Evolutionary conservation across 2,888 invertebrate species (phyloP).

Genomic region (Hirtodrosophila duncani): DNA sequence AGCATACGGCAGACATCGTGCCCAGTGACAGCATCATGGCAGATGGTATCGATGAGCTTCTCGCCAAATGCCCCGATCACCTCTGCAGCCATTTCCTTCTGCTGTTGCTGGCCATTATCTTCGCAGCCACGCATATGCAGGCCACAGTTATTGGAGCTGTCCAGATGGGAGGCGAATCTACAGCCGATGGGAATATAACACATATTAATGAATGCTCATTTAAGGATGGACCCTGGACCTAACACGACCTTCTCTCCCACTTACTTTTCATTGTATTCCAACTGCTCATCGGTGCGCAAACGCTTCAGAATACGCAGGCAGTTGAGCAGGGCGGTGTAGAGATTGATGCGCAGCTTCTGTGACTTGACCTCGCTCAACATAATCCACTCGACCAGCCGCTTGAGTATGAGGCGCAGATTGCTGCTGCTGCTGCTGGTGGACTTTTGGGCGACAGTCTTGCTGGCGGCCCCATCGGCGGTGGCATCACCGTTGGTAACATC

Average conservation of each 20-base stretch:
- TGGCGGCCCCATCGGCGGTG: not conserved
- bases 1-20: conserved; percentile 94
- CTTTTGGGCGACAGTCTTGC: not conserved
- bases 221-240: not conserved
- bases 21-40: conserved; percentile 91
- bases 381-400: conserved; percentile 90
- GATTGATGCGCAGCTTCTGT: conserved; percentile 90
- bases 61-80: conserved; percentile 88
- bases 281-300: conserved; percentile 44
- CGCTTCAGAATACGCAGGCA: conserved; percentile 86
- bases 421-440: conserved; percentile 15
- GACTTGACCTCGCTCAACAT: conserved; percentile 87
- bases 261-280: conserved; percentile 57
- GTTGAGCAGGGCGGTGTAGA: conserved; percentile 90
- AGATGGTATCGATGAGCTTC: conserved; percentile 87
- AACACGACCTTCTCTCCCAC: not conserved
- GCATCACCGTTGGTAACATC: conserved; percentile 7
- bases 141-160: conserved; percentile 79
- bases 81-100: conserved; percentile 79
- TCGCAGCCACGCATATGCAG: conserved; percentile 68
- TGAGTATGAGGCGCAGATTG: conserved; percentile 81
- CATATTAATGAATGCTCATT: not conserved
- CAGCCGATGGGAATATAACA: conserved; percentile 41
- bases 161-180: conserved; percentile 84
- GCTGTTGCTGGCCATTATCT: conserved; percentile 54